Conservation (phyloP, 2,797 vertebrate genomes). For the Sandelia bainsii region DNA sequence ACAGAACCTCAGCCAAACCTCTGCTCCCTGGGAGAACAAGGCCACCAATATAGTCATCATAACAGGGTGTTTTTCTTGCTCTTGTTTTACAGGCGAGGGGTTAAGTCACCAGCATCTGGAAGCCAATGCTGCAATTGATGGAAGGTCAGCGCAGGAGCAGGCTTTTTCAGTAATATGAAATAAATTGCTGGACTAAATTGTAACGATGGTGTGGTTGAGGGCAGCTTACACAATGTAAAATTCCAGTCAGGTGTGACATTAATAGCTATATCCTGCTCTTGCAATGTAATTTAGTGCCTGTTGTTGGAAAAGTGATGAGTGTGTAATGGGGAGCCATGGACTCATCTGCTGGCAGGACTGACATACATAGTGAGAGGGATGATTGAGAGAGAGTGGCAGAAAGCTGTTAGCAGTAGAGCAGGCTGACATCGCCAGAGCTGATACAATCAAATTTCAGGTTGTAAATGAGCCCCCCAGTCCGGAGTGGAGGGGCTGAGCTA, state of each 20-base stretch:
- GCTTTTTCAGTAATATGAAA: conserved; percentile 58
- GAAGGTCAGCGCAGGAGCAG: conserved; percentile 71
- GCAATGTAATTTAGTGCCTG: conserved; percentile 38
- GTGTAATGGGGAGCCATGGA: conserved; percentile 52
- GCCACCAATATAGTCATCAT: conserved; percentile 79
- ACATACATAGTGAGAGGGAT: conserved; percentile 45
- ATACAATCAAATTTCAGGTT: conserved; percentile 69
- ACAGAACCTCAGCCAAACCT: conserved; percentile 69
- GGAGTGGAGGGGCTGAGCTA: conserved; percentile 55
- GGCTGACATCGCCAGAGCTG: conserved; percentile 74
- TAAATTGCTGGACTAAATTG: conserved; percentile 61
- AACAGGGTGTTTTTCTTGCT: conserved; percentile 79
- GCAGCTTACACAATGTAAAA: conserved; percentile 63
- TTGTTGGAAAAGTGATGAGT: conserved; percentile 60
- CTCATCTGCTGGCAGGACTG: conserved; percentile 59
- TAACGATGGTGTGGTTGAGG: conserved; percentile 44
- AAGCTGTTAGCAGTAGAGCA: conserved; percentile 52
- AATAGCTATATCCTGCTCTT: conserved; percentile 60
- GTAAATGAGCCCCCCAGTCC: conserved; percentile 57
- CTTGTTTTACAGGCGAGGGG: conserved; percentile 80
- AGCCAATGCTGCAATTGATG: conserved; percentile 61
- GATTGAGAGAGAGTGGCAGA: conserved; percentile 54
- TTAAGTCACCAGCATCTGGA: conserved; percentile 82
- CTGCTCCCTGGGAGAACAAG: conserved; percentile 66
- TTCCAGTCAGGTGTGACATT: conserved; percentile 73